Conservation (phyloP, 2,888 invertebrate species). For the Caenorhabditis zanzibari region DNA sequence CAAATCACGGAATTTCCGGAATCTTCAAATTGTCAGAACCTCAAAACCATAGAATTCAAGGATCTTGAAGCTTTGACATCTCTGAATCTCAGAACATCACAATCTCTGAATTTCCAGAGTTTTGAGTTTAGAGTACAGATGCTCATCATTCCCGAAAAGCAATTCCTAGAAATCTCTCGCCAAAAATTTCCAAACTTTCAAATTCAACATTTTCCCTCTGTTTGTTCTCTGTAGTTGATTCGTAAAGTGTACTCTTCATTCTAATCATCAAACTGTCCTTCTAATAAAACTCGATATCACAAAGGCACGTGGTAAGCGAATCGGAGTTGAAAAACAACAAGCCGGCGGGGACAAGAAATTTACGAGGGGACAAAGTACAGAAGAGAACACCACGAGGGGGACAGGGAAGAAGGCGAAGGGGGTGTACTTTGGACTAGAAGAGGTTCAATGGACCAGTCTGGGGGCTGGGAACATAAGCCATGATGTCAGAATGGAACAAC, state of each 20-base stretch:
- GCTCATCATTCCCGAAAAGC: too few relatives aligned
- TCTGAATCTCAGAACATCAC: background rate
- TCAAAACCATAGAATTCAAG: too few relatives aligned
- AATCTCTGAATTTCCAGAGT: too few relatives aligned
- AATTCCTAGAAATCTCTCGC: too few relatives aligned
- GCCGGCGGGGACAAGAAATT: background rate
- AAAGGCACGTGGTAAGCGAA: conserved; percentile 20
- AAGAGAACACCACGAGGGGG: background rate
- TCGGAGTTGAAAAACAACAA: conserved; percentile 13
- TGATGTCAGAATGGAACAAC: background rate
- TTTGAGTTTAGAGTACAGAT: too few relatives aligned
- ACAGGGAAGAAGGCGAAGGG: background rate
- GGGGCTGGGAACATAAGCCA: too few relatives aligned
- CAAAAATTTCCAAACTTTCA: background rate
- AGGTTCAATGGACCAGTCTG: background rate
- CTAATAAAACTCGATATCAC: conserved; percentile 4
- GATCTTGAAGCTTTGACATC: too few relatives aligned
- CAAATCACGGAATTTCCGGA: too few relatives aligned
- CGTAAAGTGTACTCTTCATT: background rate
- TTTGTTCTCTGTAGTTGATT: conserved; percentile 30
- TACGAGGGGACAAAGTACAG: conserved; percentile 36
- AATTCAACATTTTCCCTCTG: background rate
- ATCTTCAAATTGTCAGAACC: too few relatives aligned
- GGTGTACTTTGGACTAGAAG: conserved; percentile 32
- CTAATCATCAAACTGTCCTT: background rate